Conservation (phyloP, 1,140 invertebrate genomes). For the Aradophagus sp. region DNA sequence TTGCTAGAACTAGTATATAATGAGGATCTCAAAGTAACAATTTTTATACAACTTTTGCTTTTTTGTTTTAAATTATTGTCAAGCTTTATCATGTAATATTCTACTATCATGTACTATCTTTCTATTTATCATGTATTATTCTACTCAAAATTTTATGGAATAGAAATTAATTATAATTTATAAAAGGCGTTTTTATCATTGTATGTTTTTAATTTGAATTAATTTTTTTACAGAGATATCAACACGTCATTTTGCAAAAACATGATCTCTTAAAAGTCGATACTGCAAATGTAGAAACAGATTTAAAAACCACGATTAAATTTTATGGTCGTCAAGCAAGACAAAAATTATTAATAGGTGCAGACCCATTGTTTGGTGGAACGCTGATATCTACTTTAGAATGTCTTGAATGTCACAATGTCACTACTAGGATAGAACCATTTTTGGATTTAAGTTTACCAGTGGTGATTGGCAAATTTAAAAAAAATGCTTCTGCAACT, state of each 20-base stretch:
- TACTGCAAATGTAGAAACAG: slow-evolving; percentile 76
- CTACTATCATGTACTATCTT: too few relatives aligned
- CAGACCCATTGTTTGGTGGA: slow-evolving; percentile 89
- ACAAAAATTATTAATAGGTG: slow-evolving; percentile 85
- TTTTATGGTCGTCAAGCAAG: slow-evolving; percentile 88
- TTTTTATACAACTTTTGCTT: background rate
- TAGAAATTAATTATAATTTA: too few relatives aligned
- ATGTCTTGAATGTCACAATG: slow-evolving; percentile 91
- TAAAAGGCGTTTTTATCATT: too few relatives aligned
- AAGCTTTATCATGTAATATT: too few relatives aligned
- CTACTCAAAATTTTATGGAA: too few relatives aligned
- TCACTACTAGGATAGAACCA: slow-evolving; percentile 90
- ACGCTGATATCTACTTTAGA: slow-evolving; percentile 90
- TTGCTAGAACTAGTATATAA: slow-evolving; percentile 87
- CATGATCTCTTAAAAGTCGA: slow-evolving; percentile 79
- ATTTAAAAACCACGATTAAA: slow-evolving; percentile 80
- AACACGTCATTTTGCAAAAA: slow-evolving; percentile 83
- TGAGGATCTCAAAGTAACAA: slow-evolving; percentile 67
- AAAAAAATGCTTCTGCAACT: too few relatives aligned
- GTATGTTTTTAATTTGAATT: background rate
- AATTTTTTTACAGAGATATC: slow-evolving; percentile 80
- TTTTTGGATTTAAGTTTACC: slow-evolving; percentile 96
- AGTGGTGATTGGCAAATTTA: slow-evolving; percentile 81
- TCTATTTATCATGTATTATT: too few relatives aligned
- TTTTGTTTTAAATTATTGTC: background rate